Evolutionary conservation across 2,113 vertebrate genomes (phyloP), one percentile per base, ranked within the genome.

Genomic region (Lota lota): DNA sequence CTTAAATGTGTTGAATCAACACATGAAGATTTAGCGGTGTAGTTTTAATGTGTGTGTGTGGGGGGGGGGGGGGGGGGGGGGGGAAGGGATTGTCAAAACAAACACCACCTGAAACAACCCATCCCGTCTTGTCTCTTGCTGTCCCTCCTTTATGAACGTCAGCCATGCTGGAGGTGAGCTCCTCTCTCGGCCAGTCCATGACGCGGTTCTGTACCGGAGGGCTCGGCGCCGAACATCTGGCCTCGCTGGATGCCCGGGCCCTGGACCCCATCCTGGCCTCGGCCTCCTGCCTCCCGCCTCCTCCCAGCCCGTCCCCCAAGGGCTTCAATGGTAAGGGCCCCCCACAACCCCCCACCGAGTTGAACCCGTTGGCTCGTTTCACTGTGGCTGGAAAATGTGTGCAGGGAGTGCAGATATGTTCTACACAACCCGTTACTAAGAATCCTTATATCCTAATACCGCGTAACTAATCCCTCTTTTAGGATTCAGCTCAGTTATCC

Each of bases 281-380:
- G 1, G 64, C 89, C 0, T 75, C 92, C 0, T 89, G 66, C 7
- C 84, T 74, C 0, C 76, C 89, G 1, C 88, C 87, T 3, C 22
- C 79, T 0, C 85, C 81, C 17, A 91, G 76, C 66, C 18, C 74
- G 50, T 85, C 84, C 0, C 28, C 63, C 28, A 94, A 93, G 69
- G 91, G 93, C 69, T 93, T 97, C 88, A 94, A 93, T 3, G 95
- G 95, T 96, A 73, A 90, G 90, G 85, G 33, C 40, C n/a, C 53
- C 53, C 16, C 16, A 18, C 53, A 0, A 10, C 18, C 53, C 53
- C 53, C 53, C 2, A 3, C n/a, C 2, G 1, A 47, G 40, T 14
- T 47, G 40, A 14, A 10, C 40, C 40, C 40, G 40, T 14, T 11
- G 40, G 40, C 40, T 47, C 40, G 2, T 2, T 8, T 10, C 40